Conservation (phyloP, 2,113 vertebrate species). For the Xiphophorus maculatus region DNA sequence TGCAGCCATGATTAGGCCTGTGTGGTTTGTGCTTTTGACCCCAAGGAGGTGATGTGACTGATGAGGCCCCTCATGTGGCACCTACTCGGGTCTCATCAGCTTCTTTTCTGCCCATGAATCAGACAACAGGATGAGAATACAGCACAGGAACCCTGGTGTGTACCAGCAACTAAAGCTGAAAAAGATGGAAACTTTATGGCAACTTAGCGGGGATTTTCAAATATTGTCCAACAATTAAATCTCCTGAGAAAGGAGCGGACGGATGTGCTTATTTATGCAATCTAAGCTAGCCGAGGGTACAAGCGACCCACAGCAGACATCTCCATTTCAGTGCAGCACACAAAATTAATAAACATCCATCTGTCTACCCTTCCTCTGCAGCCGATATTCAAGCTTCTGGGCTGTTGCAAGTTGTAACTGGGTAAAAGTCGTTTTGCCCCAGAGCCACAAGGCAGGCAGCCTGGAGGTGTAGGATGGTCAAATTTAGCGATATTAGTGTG, state of each 20-base stretch:
- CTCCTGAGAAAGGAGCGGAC: constrained; percentile 40
- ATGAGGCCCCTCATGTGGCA: constrained; percentile 51
- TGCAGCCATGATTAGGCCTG: constrained; percentile 11
- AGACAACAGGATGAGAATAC: constrained; percentile 48
- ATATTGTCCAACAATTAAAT: constrained; percentile 53
- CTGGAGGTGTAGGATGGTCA: constrained; percentile 11
- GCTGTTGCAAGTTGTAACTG: constrained; percentile 21
- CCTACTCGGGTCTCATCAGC: constrained; percentile 59
- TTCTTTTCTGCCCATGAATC: constrained; percentile 65
- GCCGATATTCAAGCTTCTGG: constrained; percentile 34
- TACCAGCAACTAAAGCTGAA: constrained; percentile 28
- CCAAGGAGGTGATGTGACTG: constrained; percentile 63
- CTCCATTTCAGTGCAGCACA: constrained; percentile 31
- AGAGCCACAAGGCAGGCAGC: background rate
- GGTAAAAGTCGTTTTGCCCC: constrained; percentile 42
- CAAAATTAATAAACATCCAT: constrained; percentile 49
- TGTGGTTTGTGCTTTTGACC: constrained; percentile 43
- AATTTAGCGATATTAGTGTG: constrained; percentile 24
- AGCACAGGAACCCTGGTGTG: constrained; percentile 46
- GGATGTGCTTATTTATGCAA: constrained; percentile 43
- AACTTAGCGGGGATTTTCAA: constrained; percentile 54
- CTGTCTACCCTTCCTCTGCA: constrained; percentile 40
- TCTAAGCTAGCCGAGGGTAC: background rate
- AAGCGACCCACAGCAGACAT: constrained; percentile 30
- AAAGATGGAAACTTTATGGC: constrained; percentile 41